Evolutionary conservation across 2,113 vertebrate species (phyloP).

Genomic region (Dendropsophus ebraccatus): DNA sequence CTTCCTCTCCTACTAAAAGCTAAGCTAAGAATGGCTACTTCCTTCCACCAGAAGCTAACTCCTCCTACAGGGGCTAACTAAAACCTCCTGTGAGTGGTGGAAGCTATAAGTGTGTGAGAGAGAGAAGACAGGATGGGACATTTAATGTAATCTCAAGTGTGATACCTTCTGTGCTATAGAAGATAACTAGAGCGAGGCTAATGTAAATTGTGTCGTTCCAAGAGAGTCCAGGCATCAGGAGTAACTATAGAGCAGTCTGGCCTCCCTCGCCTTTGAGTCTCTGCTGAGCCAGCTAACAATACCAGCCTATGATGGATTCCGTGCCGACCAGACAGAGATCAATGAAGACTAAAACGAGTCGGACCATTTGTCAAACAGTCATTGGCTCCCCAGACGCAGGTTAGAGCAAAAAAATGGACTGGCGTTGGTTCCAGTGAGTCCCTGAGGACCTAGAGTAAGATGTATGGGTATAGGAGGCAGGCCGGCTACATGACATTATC

Average conservation of each 20-base stretch:
- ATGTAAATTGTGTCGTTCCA: neutral
- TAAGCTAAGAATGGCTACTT: too few relatives aligned
- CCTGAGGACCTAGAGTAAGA: neutral
- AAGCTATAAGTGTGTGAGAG: too few relatives aligned
- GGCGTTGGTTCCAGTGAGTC: neutral
- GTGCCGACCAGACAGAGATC: conserved; percentile 23
- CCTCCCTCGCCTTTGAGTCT: neutral
- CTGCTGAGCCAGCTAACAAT: conserved; percentile 22
- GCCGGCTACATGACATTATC: neutral
- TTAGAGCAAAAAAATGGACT: conserved; percentile 20
- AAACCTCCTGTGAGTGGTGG: too few relatives aligned
- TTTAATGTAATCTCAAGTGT: too few relatives aligned
- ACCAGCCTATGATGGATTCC: conserved; percentile 17
- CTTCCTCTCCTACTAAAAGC: too few relatives aligned
- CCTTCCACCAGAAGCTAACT: too few relatives aligned
- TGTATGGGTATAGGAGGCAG: neutral
- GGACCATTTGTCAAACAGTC: neutral
- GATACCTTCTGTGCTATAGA: neutral
- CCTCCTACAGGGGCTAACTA: too few relatives aligned
- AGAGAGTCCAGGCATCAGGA: neutral
- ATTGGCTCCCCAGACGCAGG: neutral
- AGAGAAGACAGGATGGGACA: too few relatives aligned
- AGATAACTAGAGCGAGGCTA: neutral
- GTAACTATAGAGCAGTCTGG: too few relatives aligned
- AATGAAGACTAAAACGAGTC: conserved; percentile 14